Conservation (phyloP, 2,113 vertebrate species). For the Chiloscyllium plagiosum region DNA sequence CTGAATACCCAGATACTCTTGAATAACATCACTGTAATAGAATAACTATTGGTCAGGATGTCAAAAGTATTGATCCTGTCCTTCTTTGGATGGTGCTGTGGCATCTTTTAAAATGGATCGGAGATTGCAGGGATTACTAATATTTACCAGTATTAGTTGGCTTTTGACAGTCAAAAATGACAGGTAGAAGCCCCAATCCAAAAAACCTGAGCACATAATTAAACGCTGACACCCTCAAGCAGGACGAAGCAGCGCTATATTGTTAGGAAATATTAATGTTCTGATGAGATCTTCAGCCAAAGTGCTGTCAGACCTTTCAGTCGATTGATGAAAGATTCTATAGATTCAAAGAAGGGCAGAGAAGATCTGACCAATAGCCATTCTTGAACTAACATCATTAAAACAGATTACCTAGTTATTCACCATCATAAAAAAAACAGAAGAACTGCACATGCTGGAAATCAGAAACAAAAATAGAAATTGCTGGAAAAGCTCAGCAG, state of each 20-base stretch:
- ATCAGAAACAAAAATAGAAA: too few relatives aligned
- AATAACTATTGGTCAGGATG: too few relatives aligned
- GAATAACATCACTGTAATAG: too few relatives aligned
- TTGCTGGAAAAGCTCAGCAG: too few relatives aligned
- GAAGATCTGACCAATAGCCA: background rate
- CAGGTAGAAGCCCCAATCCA: background rate
- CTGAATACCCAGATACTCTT: background rate
- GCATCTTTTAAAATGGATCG: background rate
- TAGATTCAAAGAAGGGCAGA: background rate
- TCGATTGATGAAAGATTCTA: background rate
- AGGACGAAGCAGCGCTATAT: background rate
- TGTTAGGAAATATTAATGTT: background rate
- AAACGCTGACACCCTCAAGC: background rate
- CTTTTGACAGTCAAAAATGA: background rate
- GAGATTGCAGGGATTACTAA: background rate
- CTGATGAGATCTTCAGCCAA: background rate
- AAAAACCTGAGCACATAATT: background rate
- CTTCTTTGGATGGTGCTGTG: background rate
- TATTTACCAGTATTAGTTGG: background rate
- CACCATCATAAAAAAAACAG: too few relatives aligned
- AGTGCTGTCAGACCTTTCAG: background rate
- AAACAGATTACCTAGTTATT: background rate
- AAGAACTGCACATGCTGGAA: too few relatives aligned
- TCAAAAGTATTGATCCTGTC: too few relatives aligned
- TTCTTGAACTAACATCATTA: background rate